Percentiles rank a stretch among this genome's conserved stretches.
Evolutionary conservation across 1,140 invertebrate species (phyloP).

Genomic region (Oncopeltus fasciatus): DNA sequence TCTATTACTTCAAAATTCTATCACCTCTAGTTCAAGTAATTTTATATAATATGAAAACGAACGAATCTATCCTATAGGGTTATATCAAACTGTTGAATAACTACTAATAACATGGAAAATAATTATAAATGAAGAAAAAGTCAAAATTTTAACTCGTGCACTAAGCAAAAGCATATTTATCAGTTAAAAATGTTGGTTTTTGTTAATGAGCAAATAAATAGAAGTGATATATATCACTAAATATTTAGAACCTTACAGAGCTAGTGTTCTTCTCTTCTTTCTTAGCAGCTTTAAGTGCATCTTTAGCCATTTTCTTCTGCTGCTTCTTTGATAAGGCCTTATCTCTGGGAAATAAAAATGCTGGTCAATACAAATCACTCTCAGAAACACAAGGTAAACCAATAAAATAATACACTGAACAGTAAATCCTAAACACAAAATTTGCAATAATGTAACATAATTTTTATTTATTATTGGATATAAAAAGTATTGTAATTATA

Average conservation of each 20-base stretch:
- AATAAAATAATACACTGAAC: no score
- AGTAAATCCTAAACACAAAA: not conserved
- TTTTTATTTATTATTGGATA: not conserved
- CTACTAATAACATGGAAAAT: no score
- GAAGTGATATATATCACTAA: not conserved
- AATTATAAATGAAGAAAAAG: no score
- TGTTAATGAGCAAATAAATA: constrained; percentile 5
- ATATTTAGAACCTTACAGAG: constrained; percentile 27
- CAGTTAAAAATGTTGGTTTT: constrained; percentile 1
- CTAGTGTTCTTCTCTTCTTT: constrained; percentile 39
- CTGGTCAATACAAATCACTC: not conserved
- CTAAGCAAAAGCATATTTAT: no score
- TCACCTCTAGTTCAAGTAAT: no score
- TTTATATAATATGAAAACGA: no score
- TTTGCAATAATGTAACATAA: not conserved
- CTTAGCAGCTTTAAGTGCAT: constrained; percentile 48
- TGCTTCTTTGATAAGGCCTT: constrained; percentile 41
- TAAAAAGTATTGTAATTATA: not conserved
- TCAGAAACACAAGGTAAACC: no score
- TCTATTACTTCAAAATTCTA: no score
- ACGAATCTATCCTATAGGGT: no score
- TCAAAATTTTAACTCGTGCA: no score
- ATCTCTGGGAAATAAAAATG: not conserved
- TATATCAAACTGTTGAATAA: no score
- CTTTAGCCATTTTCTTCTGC: constrained; percentile 52